Percentiles rank a stretch among this genome's conserved stretches.
These are phyloP conservation scores for Hippotragus niger DNA, from an alignment of 2,113 vertebrate genomes.

Conservation along the genomic window DNA sequence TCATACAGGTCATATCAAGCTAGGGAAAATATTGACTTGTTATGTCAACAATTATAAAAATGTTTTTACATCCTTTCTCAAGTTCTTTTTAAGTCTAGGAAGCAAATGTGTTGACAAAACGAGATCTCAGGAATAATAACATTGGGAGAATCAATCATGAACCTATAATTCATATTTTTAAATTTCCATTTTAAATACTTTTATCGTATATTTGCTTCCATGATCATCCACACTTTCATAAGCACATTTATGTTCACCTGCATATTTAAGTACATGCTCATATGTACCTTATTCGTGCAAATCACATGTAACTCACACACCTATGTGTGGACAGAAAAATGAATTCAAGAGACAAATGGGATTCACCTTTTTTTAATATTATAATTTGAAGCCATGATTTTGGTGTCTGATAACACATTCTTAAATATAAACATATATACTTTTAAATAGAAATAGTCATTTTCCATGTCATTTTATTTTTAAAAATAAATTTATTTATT, in stretches of 20 bases:
- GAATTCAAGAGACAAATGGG: background rate
- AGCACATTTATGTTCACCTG: background rate
- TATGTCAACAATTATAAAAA: background rate
- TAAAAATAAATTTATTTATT: too few species aligned
- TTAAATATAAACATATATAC: background rate
- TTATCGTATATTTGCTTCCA: background rate
- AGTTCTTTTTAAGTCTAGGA: background rate
- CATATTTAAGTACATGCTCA: background rate
- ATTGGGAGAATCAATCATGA: background rate
- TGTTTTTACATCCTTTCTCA: background rate
- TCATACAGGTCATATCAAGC: background rate
- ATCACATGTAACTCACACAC: background rate
- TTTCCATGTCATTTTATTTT: background rate
- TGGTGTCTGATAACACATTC: background rate
- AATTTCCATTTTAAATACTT: background rate
- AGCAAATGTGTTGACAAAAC: background rate
- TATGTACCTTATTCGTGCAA: background rate
- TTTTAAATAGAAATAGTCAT: background rate
- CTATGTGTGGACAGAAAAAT: background rate
- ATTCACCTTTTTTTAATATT: rapidly evolving
- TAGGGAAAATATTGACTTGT: background rate
- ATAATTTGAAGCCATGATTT: background rate
- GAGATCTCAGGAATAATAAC: background rate
- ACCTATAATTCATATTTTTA: background rate
- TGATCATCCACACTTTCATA: background rate